A percentile compares a stretch with the other conserved stretches of the same genome.
phyloP scores from a whole-genome alignment of 2,113 vertebrate genomes.

The Eudyptes chrysolophus region DNA sequence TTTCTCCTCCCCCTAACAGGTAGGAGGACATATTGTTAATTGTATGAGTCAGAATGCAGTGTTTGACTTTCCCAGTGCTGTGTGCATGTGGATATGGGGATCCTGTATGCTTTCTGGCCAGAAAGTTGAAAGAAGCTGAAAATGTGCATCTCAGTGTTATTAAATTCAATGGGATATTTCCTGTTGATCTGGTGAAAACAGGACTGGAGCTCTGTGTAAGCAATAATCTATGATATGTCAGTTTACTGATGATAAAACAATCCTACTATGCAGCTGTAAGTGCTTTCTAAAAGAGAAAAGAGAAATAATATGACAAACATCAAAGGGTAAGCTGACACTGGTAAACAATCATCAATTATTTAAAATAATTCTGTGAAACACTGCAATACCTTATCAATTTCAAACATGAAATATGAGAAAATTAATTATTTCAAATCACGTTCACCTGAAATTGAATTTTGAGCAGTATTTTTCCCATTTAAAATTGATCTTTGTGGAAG shows the following conservation, averaged over 20 bases:
- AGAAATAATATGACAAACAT: not conserved
- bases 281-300: not conserved
- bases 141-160: not conserved
- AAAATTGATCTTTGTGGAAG: not conserved
- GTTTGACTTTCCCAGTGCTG: not conserved
- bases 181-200: not conserved
- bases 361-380: constrained; percentile 7
- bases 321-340: not conserved
- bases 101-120: not conserved
- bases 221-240: not conserved
- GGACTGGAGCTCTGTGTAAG: not conserved
- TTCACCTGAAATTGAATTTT: not conserved
- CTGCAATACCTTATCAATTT: not conserved
- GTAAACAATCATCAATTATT: constrained; percentile 39
- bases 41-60: not conserved
- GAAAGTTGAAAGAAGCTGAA: not conserved
- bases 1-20: not conserved
- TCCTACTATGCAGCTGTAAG: not conserved
- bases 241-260: not conserved
- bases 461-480: not conserved
- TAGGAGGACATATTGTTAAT: not conserved
- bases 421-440: not conserved
- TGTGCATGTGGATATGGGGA: not conserved
- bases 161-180: not conserved
- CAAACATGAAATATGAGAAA: not conserved